Conservation (phyloP, 2,888 invertebrate genomes). For the Flexamia atlantica region DNA sequence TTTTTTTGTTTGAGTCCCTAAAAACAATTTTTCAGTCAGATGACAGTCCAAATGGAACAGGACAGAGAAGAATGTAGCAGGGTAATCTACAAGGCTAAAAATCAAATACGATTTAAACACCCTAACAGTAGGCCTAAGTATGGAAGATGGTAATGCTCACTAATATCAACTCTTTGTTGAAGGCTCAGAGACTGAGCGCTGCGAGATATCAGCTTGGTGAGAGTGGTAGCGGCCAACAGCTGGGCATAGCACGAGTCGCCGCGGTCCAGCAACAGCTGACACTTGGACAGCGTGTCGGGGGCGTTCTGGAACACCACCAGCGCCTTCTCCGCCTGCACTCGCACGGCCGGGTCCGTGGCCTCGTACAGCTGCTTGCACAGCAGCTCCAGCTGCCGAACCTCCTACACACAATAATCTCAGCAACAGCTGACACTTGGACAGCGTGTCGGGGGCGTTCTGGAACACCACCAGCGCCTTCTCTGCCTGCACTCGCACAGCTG, state of each 20-base stretch:
- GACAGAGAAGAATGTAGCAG: no score
- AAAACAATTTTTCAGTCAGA: no score
- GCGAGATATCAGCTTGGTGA: slow-evolving; percentile 93
- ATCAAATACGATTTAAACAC: no score
- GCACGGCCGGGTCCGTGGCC: slow-evolving; percentile 89
- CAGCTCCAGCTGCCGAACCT: slow-evolving; percentile 95
- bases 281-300: slow-evolving; percentile 95
- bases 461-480: slow-evolving; percentile 97
- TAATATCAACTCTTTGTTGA: slow-evolving; percentile 91
- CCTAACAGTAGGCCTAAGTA: no score
- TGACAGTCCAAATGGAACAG: no score
- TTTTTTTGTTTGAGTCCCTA: no score
- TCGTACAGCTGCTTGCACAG: slow-evolving; percentile 99
- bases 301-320: slow-evolving; percentile 95
- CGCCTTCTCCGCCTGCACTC: slow-evolving; percentile 96
- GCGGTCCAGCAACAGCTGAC: slow-evolving; percentile 95
- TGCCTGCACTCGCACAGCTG: slow-evolving; percentile 90
- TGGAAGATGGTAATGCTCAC: slow-evolving; percentile 76
- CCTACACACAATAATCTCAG: slow-evolving; percentile 78
- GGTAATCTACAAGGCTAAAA: no score
- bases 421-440: slow-evolving; percentile 96
- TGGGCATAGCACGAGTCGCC: slow-evolving; percentile 98
- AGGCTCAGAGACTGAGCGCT: slow-evolving; percentile 88
- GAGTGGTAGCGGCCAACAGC: slow-evolving; percentile 95
- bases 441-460: slow-evolving; percentile 93